Evolutionary conservation across 2,113 vertebrate species (phyloP), one percentile per base, ranked within the genome.

Genomic region (Actinemys pallida): DNA sequence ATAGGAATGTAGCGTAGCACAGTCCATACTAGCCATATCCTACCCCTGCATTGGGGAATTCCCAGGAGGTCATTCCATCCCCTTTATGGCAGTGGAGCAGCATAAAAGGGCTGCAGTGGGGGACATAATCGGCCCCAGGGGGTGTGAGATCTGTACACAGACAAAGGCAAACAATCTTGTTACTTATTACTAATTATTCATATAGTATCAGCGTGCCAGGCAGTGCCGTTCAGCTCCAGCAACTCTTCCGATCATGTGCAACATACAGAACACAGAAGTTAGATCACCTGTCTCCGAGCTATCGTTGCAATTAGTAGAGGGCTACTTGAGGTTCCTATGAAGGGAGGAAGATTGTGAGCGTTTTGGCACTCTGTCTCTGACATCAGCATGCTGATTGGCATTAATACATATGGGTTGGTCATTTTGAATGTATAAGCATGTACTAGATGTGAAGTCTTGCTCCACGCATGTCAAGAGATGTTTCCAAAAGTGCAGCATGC

Each of bases 21-120:
- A 91, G 50, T 47, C 0, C 0, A 16, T n/a, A 16, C 10, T 25
- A 8, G 49, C 56, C 25, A 14, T 1, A 0, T 45, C 35, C 69
- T 89, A 52, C 76, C 79, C n/a, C 89, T 87, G 31, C 79, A 62
- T 47, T 84, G 54, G 39, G 81, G 39, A 57, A 29, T 27, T 45
- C 53, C 39, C 39, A 87, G 31, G 76, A 35, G 59, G 80, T 0
- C 5, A 35, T 49, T 87, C 90, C 35, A 53, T 84, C 76, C 76
- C 84, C 7, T 50, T 72, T 57, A 0, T 2, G 1, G 5, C 8
- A 2, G 27, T 52, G 19, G 4, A 84, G 3, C 56, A 56, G 69
- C 39, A 13, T 13, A 56, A 76, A 54, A 84, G 24, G 22, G 82
- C 19, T 54, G 8, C 31, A 54, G 39, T 2, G 12, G 83, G 12